Evolutionary conservation across 2,113 vertebrate species (phyloP).

Genomic region (Gymnorhina tibicen): DNA sequence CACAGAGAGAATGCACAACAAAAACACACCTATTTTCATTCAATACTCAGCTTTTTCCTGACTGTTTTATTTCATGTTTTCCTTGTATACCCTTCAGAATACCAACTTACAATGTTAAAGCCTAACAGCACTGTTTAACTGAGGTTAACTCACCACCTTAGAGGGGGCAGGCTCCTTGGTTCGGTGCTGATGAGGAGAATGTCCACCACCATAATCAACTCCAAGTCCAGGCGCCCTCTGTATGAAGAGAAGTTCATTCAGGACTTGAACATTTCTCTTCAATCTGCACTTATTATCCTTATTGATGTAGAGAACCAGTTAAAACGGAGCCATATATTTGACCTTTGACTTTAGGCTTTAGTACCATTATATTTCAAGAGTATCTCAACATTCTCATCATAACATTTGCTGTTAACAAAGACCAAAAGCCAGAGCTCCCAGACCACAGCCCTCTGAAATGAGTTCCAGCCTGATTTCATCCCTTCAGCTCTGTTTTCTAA

Average conservation of each 20-base stretch:
- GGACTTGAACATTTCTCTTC: neutral
- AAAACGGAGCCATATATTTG: neutral
- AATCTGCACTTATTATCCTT: neutral
- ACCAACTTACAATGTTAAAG: neutral
- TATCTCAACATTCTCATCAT: neutral
- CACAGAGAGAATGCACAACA: neutral
- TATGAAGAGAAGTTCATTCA: neutral
- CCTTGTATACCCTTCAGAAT: neutral
- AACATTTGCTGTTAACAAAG: neutral
- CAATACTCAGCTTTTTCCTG: neutral
- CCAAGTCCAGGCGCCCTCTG: neutral
- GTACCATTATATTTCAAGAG: neutral
- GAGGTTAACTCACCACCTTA: neutral
- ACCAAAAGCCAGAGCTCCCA: neutral
- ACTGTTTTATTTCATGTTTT: neutral
- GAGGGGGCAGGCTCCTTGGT: neutral
- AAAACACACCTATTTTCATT: neutral
- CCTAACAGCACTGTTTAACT: neutral
- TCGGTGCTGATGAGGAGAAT: neutral
- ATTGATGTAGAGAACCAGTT: neutral
- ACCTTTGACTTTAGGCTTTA: neutral
- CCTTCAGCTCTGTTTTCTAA: neutral
- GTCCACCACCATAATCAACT: neutral
- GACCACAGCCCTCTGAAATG: neutral
- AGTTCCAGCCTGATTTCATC: neutral